These are phyloP conservation scores for Microtus ochrogaster DNA, from an alignment of 2,113 vertebrate genomes.

Conservation along the genomic window DNA sequence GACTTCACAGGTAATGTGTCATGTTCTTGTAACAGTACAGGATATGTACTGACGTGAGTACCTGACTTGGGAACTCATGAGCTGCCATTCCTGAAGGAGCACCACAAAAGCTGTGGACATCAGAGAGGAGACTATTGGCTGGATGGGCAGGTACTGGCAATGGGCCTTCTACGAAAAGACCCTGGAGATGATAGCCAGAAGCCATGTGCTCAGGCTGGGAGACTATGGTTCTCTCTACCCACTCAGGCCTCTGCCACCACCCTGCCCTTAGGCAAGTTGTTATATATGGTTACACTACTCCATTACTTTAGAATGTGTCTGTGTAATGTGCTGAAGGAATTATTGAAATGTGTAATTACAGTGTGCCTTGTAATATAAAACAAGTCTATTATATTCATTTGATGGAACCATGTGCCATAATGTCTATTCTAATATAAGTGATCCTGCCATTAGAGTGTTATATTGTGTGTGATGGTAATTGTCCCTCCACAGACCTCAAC, in stretches of 20 bases:
- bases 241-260: background rate
- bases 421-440: constrained; percentile 66
- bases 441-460: constrained; percentile 55
- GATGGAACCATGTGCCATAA: constrained; percentile 73
- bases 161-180: background rate
- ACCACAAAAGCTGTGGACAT: background rate
- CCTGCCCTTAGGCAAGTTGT: background rate
- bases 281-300: constrained; percentile 50
- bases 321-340: constrained; percentile 63
- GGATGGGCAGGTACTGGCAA: background rate
- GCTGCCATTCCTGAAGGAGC: background rate
- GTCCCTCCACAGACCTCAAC: constrained; percentile 44
- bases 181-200: background rate
- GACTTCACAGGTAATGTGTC: fast-evolving
- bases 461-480: constrained; percentile 43
- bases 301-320: constrained; percentile 51
- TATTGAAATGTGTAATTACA: constrained; percentile 81
- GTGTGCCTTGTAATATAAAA: constrained; percentile 75
- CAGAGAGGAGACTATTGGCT: background rate
- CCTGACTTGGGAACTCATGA: background rate
- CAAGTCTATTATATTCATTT: constrained; percentile 75
- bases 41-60: background rate
- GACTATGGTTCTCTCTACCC: background rate
- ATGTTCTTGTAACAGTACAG: background rate
- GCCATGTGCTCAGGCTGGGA: background rate